Conservation (phyloP, 1,140 invertebrate genomes). For the Hycleus cichorii region DNA sequence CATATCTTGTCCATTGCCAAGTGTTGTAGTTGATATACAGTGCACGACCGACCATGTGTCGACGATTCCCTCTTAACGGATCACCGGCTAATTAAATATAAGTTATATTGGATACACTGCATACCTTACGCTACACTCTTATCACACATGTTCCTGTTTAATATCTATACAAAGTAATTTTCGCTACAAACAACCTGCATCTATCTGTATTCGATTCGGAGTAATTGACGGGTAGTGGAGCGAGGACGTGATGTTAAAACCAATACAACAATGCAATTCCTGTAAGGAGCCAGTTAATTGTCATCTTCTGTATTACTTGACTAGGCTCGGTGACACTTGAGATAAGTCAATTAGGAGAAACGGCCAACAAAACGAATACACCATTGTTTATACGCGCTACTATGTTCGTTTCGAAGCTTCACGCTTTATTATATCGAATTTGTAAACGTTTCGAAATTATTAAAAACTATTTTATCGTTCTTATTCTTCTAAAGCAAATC, state of each 20-base stretch:
- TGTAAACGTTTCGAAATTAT: neutral
- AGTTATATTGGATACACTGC: conserved; percentile 21
- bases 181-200: too few relatives aligned
- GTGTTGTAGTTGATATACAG: conserved; percentile 17
- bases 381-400: too few relatives aligned
- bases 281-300: conserved; percentile 20
- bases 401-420: neutral
- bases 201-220: too few relatives aligned
- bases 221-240: neutral
- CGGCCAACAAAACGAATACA: neutral
- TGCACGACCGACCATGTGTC: conserved; percentile 16
- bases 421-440: neutral
- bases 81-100: conserved; percentile 30
- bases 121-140: conserved; percentile 18
- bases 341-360: conserved; percentile 26
- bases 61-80: conserved; percentile 22
- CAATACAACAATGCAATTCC: neutral
- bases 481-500: conserved; percentile 10
- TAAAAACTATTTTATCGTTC: neutral
- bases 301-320: conserved; percentile 17
- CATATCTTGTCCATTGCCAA: conserved; percentile 10
- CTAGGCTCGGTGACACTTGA: conserved; percentile 14
- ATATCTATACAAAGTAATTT: too few relatives aligned
- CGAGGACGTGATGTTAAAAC: conserved; percentile 1
- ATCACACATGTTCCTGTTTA: conserved; percentile 3